Base-by-base conservation (phyloP, 2,113 vertebrate species). In the Periophthalmus modestus region DNA sequence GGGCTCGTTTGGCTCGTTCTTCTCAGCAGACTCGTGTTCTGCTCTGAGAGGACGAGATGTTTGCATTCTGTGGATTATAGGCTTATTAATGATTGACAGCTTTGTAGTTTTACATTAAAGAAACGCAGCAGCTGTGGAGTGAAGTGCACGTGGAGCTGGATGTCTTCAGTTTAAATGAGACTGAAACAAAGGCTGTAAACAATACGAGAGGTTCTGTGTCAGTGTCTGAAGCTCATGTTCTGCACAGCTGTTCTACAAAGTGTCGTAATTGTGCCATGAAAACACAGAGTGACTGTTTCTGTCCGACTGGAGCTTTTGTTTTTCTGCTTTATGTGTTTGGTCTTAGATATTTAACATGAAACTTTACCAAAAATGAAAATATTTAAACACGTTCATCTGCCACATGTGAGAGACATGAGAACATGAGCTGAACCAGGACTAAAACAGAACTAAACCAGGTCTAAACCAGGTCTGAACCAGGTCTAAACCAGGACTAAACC, bases 21-120 rank as follows among this genome's bases (percentile, higher is more conserved):
- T n/a, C n/a, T n/a, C n/a, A 39, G 34, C 3, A 43, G 34, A 39
- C 14, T 43, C 34, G 13, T n/a, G 62, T 14, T 65, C 62, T 19
- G 9, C 21, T 13, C 12, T 43, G 14, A 13, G 33, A 21, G 62
- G 2, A n/a, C n/a, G n/a, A n/a, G n/a, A 21, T 65, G 59, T 62
- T 62, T 24, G 5, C 9, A 55, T n/a, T 7, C 52, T 21, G 33
- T 43, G 34, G 3, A 65, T 65, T 65, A 43, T 43, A 19, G 16
- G 19, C 33, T 65, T 65, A 65, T 65, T n/a, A 65, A n/a, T 65
- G 16, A 65, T 11, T 43, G 62, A 65, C 62, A n/a, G 62, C 15
- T 16, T 15, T 10, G 52, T 55, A 15, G 50, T 52, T 15, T 59
- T 59, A 12, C 24, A 15, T 28, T 59, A 28, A 28, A 14, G 57